A percentile compares a stretch with the other conserved stretches of the same genome.
These are phyloP conservation scores for Epinotia ramella DNA, from an alignment of 2,888 invertebrate genomes.

Conservation along the genomic window DNA sequence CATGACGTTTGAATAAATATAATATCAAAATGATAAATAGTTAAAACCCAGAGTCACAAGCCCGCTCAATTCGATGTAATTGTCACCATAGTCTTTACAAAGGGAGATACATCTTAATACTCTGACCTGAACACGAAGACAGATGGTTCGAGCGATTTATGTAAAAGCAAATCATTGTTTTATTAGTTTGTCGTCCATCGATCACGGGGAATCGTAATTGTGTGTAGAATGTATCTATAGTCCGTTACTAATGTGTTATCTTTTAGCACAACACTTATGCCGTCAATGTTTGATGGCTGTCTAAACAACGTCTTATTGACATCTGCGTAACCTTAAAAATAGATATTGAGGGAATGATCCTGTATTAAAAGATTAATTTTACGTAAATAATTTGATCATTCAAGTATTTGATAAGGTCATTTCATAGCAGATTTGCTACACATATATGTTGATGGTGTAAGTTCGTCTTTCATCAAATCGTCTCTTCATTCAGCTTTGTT, in stretches of 20 bases:
- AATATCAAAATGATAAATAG: conserved; percentile 25
- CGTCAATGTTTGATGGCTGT: conserved; percentile 32
- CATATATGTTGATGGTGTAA: not conserved
- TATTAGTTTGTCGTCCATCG: conserved; percentile 53
- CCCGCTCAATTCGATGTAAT: conserved; percentile 13
- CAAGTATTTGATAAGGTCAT: not conserved
- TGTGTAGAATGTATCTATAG: conserved; percentile 42
- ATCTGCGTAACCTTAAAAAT: conserved; percentile 20
- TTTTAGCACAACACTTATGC: conserved; percentile 35
- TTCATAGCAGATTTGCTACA: not conserved
- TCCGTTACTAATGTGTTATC: conserved; percentile 54
- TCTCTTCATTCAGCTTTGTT: not conserved
- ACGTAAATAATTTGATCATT: not conserved
- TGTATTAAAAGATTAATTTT: not conserved
- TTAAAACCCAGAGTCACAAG: not conserved
- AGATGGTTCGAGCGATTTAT: conserved; percentile 21
- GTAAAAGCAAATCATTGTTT: conserved; percentile 61
- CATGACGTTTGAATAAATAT: conserved; percentile 5
- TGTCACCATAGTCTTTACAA: conserved; percentile 24
- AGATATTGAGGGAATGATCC: not conserved
- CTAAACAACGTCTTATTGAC: conserved; percentile 30
- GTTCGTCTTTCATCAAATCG: not conserved
- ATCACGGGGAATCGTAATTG: conserved; percentile 48
- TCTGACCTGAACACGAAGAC: conserved; percentile 42
- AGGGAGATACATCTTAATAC: conserved; percentile 45